Base-by-base conservation (phyloP, 1,140 invertebrate species). In the Parasteatoda tepidariorum region DNA sequence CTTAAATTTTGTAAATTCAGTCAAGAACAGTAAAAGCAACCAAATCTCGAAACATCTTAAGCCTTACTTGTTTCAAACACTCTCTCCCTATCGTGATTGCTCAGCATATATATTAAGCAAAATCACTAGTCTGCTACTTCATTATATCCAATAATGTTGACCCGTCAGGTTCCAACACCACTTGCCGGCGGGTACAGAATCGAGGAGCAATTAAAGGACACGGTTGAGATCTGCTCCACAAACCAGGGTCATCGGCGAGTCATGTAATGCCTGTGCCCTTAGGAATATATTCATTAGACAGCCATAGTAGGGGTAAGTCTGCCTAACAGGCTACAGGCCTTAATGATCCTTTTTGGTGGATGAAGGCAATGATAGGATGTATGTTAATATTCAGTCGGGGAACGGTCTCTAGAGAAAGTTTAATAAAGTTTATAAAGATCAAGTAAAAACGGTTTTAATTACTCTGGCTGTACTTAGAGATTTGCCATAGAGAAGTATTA, bases 131-230 rank as follows among this genome's bases (percentile, higher is more conserved):
- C 57, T 6, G 18, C 24, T 9, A 22, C 57, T 59, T 59, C 57
- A 59, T 59, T 59, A 59, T 22, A 59, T n/a, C n/a, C 57, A 59
- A 22, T 59, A 59, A 59, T 22, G 57, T 59, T 22, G 57, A 59
- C 13, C 57, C 57, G 24, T 59, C 18, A 18, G 18, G 38, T 2
- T 4, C 38, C 38, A 13, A 0, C 38, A 48, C 11, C 57, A 5
- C 15, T 33, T 3, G 30, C 62, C 62, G 2, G 24, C 6, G 62
- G 62, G 28, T n/a, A 6, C 6, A 30, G 62, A 64, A 64, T 64
- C n/a, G 62, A 64, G 31, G 62, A 64, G 62, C 62, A 64, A 64
- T 64, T 64, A 64, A 64, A 64, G 62, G 9, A 30, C 62, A n/a
- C 38, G 62, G 62, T 22, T n/a, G 57, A n/a, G n/a, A 18, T 1